Evolutionary conservation across 1,140 invertebrate genomes (phyloP), one percentile per base, ranked within the genome.

Genomic region (Ephestia elutella): DNA sequence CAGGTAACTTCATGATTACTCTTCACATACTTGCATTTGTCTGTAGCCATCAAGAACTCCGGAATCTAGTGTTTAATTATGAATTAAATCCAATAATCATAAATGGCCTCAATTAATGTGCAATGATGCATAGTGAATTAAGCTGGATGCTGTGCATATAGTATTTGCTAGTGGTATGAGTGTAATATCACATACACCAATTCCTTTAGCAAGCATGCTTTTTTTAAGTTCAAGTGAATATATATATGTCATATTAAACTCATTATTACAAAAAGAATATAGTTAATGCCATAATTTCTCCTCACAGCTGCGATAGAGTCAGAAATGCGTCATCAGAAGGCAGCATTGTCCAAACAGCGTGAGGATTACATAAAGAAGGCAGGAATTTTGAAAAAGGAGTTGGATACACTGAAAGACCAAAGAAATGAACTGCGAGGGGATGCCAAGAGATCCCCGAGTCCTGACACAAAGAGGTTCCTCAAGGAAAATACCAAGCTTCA

Each of bases 401-500:
- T 95, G 63, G 93, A 95, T 71, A 92, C 93, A 32, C 84, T 96
- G 0, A 92, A 93, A 65, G 92, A 94, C 28, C 94, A 95, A 71
- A 92, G 92, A 48, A 91, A 93, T 55, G 93, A 95, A 76, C 90
- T 96, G n/a, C 84, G 91, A 38, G 91, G 91, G 44, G 92, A 93
- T 54, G 76, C 89, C 0, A 90, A 91, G 49, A 91, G 91, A 0
- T 91, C 92, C 2, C 91, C 91, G 5, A 91, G 90, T 48, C 92
- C 92, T 10, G 91, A 94, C 59, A 94, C 92, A 68, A 92, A 91
- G 77, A 89, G 91, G 48, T 93, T 94, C 66, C 88, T 95, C 32
- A 93, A 93, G 71, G 93, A 95, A 82, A 95, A 95, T 80, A 92
- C 93, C 60, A 94, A 94, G 73, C 82, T 96, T 51, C 94, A 95